phyloP scores from a whole-genome alignment of 2,113 vertebrate genomes.

The Rhizomys pruinosus region DNA sequence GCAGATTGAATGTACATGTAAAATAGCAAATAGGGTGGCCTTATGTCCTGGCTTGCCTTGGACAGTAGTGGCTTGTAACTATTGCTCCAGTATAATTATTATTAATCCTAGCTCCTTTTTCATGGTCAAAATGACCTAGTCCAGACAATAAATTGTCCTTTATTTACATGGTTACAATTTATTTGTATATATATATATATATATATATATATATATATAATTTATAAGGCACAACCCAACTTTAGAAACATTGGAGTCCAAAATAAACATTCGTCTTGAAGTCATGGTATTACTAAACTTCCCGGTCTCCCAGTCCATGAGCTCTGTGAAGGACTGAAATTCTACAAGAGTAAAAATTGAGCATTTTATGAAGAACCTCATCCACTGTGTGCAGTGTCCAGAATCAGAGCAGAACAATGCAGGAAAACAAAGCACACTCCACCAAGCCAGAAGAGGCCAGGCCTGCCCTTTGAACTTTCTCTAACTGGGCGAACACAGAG shows the following conservation, averaged over 20 bases:
- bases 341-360: neutral
- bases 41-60: neutral
- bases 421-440: accelerated
- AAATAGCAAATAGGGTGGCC: neutral
- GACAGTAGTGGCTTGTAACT: neutral
- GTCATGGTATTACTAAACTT: neutral
- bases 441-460: neutral
- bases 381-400: neutral
- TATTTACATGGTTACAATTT: constrained; percentile 23
- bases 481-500: neutral
- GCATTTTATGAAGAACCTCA: neutral
- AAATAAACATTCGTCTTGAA: constrained; percentile 16
- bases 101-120: neutral
- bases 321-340: neutral
- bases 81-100: neutral
- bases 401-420: neutral
- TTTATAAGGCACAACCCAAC: neutral
- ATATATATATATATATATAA: neutral
- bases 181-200: neutral
- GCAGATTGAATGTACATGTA: no score
- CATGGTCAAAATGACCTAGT: neutral
- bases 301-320: neutral
- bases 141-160: neutral
- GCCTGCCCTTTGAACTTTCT: neutral
- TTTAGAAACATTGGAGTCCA: constrained; percentile 34